These are phyloP conservation scores for Conus betulinus DNA, from an alignment of 1,140 invertebrate species.

Conservation along the genomic window DNA sequence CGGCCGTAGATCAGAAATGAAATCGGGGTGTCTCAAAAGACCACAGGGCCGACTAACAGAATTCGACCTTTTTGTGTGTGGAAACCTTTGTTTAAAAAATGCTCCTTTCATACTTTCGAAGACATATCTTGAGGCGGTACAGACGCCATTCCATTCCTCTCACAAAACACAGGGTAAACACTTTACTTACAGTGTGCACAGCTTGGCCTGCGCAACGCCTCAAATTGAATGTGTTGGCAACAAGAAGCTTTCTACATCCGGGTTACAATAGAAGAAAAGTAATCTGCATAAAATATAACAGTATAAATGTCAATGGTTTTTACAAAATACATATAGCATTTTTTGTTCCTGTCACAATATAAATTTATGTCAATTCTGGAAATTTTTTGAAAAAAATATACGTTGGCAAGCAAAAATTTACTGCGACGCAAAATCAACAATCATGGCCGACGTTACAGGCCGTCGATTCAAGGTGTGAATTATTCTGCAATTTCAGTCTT, in stretches of 20 bases:
- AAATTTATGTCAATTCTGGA: not conserved
- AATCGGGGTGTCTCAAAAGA: too few species aligned
- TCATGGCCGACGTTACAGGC: conserved; percentile 5
- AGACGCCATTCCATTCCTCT: too few species aligned
- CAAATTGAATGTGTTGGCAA: conserved; percentile 3
- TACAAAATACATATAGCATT: not conserved
- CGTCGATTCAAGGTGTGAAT: conserved; percentile 12
- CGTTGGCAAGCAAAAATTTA: conserved; percentile 26
- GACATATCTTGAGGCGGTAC: too few species aligned
- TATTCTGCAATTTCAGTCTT: not conserved
- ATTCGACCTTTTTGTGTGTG: too few species aligned
- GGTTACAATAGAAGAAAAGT: not conserved
- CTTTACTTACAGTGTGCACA: too few species aligned
- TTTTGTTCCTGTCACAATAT: not conserved
- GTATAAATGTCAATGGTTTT: not conserved
- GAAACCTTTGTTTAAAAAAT: too few species aligned
- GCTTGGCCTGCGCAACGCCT: not conserved
- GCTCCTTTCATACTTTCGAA: too few species aligned
- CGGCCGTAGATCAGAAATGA: too few species aligned
- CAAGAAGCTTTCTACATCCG: conserved; percentile 31
- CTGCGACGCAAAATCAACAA: conserved; percentile 22
- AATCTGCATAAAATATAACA: not conserved
- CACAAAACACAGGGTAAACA: too few species aligned
- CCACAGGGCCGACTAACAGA: too few species aligned
- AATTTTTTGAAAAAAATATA: not conserved